These are phyloP conservation scores for Boloria selene DNA, from an alignment of 2,888 invertebrate genomes.

Conservation along the genomic window DNA sequence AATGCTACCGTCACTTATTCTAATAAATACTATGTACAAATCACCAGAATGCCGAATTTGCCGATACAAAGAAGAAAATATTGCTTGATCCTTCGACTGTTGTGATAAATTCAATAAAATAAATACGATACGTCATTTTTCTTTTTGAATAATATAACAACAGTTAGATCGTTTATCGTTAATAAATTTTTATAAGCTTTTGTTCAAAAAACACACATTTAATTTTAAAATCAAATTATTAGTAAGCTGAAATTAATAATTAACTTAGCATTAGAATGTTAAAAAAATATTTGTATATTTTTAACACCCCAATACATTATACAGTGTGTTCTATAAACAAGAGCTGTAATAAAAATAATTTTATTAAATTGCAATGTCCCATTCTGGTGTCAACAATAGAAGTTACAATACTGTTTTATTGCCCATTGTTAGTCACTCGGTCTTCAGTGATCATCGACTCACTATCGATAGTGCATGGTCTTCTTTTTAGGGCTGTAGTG, in stretches of 20 bases:
- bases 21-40: slow-evolving; percentile 82
- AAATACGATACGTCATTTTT: background rate
- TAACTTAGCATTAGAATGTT: background rate
- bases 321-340: slow-evolving; percentile 6
- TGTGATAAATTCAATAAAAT: slow-evolving; percentile 24
- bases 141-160: slow-evolving; percentile 16
- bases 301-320: slow-evolving; percentile 12
- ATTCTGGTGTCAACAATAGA: slow-evolving; percentile 71
- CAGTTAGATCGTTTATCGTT: background rate
- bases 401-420: slow-evolving; percentile 75
- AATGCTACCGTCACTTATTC: slow-evolving; percentile 76
- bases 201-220: background rate
- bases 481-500: slow-evolving; percentile 73
- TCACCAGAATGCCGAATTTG: slow-evolving; percentile 70
- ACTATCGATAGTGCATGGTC: slow-evolving; percentile 73
- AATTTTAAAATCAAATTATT: background rate
- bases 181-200: background rate
- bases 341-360: slow-evolving; percentile 14
- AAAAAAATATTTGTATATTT: slow-evolving; percentile 21
- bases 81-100: slow-evolving; percentile 3
- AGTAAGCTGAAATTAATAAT: too few species aligned
- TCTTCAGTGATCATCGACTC: slow-evolving; percentile 47
- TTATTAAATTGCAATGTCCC: slow-evolving; percentile 62
- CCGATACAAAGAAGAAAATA: slow-evolving; percentile 23
- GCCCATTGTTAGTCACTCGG: slow-evolving; percentile 28